Percentiles rank a stretch among this genome's conserved stretches.
These are phyloP conservation scores for Euleptes europaea DNA, from an alignment of 2,113 vertebrate genomes.

Conservation along the genomic window DNA sequence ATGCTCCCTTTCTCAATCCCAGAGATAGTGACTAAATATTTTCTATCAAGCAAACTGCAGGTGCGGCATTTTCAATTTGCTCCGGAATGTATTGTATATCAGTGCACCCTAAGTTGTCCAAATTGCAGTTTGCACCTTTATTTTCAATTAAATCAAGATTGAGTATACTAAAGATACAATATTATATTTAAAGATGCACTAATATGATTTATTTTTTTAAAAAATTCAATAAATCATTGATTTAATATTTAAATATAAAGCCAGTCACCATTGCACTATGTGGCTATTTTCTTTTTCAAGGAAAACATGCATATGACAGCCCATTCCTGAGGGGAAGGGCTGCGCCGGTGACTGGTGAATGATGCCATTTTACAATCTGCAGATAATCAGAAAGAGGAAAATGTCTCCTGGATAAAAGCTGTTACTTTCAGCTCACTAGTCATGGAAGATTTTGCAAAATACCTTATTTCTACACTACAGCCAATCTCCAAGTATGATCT, in stretches of 20 bases:
- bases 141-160: constrained; percentile 14
- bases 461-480: too few relatives aligned
- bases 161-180: neutral
- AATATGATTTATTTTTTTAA: constrained; percentile 14
- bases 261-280: neutral
- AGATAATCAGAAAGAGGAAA: too few relatives aligned
- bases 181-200: neutral
- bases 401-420: too few relatives aligned
- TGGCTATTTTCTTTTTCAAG: neutral
- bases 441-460: too few relatives aligned
- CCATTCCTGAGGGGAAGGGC: too few relatives aligned
- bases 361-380: too few relatives aligned
- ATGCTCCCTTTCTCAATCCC: constrained; percentile 9
- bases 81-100: neutral
- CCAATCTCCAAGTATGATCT: too few relatives aligned
- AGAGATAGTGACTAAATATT: constrained; percentile 26
- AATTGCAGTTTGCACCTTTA: constrained; percentile 27
- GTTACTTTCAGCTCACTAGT: too few relatives aligned
- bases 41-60: neutral
- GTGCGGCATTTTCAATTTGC: constrained; percentile 22
- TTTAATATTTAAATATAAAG: neutral
- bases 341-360: too few relatives aligned
- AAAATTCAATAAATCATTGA: constrained; percentile 8
- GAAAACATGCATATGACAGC: too few relatives aligned
- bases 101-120: neutral